Evolutionary conservation across 64 coral and sea anemone species (phyloP).

Genomic region (Porites lutea): DNA sequence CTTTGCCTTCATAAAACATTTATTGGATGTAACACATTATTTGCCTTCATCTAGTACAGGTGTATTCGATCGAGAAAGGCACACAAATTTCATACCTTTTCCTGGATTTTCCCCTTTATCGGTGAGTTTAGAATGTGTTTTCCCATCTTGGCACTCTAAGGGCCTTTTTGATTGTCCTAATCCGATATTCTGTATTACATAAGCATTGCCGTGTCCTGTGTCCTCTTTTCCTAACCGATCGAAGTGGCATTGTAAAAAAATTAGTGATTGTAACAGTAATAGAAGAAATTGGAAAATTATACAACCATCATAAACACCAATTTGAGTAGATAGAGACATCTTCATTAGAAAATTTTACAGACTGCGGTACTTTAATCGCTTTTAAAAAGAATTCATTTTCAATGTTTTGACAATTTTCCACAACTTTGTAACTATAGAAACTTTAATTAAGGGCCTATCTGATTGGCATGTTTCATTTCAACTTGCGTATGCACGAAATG

Average conservation of each 20-base stretch:
- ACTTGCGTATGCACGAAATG: not conserved
- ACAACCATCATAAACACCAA: not conserved
- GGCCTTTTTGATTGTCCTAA: not conserved
- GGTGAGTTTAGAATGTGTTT: not conserved
- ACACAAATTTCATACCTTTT: not conserved
- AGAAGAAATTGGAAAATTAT: constrained; percentile 2
- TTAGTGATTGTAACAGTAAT: not conserved
- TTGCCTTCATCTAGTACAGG: not conserved
- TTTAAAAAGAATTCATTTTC: not conserved
- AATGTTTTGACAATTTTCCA: not conserved
- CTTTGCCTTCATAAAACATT: constrained; percentile 30
- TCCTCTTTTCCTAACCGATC: not conserved
- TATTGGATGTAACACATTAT: constrained; percentile 1
- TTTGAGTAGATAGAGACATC: not conserved
- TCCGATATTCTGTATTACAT: not conserved
- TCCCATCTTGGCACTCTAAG: not conserved
- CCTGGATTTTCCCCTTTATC: not conserved
- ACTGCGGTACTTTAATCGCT: not conserved
- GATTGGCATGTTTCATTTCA: constrained; percentile 23
- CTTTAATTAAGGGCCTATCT: constrained; percentile 14
- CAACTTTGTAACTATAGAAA: constrained; percentile 25
- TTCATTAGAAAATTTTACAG: not conserved
- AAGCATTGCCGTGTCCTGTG: not conserved
- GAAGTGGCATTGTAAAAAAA: not conserved
- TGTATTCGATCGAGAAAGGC: not conserved